Percentiles rank a stretch among this genome's conserved stretches.
These are phyloP conservation scores for Drosophila watanabei DNA, from an alignment of 1,140 invertebrate genomes.

Conservation along the genomic window DNA sequence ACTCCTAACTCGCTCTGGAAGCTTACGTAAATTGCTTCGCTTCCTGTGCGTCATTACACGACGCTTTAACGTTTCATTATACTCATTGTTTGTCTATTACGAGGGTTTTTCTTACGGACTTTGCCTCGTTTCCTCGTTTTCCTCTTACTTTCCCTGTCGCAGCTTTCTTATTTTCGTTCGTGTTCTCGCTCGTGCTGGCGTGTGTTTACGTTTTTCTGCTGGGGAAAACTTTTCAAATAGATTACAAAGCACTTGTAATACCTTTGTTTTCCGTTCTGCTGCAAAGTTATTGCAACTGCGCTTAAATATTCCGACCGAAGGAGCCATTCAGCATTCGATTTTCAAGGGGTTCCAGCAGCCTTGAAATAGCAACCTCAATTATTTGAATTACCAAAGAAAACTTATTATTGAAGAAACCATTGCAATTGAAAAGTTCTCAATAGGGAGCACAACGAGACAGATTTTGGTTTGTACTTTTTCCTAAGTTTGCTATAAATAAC, in stretches of 20 bases:
- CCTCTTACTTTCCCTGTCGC: not conserved
- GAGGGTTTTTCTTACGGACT: conserved; percentile 48
- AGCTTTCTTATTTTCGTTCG: conserved; percentile 35
- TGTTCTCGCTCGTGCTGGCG: conserved; percentile 14
- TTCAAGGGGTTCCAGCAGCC: conserved; percentile 6
- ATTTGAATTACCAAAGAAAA: conserved; percentile 9
- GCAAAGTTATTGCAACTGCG: conserved; percentile 78
- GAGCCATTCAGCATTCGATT: conserved; percentile 28
- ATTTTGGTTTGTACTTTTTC: not conserved
- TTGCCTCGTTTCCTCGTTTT: conserved; percentile 2
- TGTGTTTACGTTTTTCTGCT: conserved; percentile 45
- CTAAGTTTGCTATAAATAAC: not conserved
- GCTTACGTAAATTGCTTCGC: conserved; percentile 73
- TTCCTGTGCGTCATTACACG: conserved; percentile 72
- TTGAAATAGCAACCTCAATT: conserved; percentile 6
- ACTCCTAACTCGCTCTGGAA: conserved; percentile 49
- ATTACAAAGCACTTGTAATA: conserved; percentile 79
- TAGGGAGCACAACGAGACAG: not conserved
- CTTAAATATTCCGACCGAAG: conserved; percentile 48
- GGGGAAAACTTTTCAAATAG: conserved; percentile 71
- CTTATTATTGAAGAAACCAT: not conserved
- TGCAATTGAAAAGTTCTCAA: not conserved
- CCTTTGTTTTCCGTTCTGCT: conserved; percentile 50
- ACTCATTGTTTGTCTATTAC: conserved; percentile 77
- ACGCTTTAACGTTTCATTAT: conserved; percentile 64